Evolutionary conservation across 1,140 invertebrate genomes (phyloP).

Genomic region (Drosophila oshimai): DNA sequence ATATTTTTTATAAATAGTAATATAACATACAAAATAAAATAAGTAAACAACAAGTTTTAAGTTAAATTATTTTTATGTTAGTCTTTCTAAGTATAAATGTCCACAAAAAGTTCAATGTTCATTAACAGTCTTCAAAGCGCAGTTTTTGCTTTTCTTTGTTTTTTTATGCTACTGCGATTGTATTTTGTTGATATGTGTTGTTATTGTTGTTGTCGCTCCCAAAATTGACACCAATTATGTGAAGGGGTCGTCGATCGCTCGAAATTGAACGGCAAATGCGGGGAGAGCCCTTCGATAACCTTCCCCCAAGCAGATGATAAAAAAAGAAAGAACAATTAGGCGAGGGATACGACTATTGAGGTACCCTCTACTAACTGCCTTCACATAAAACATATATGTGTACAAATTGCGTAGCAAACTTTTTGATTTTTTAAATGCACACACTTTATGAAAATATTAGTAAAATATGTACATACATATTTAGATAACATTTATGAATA

Average conservation of each 20-base stretch:
- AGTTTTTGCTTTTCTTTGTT: background rate
- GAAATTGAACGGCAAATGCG: constrained; percentile 28
- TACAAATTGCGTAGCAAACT: too few relatives aligned
- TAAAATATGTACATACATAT: too few relatives aligned
- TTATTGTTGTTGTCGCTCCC: constrained; percentile 2
- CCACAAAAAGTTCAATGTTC: background rate
- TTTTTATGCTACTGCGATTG: background rate
- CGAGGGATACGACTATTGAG: too few relatives aligned
- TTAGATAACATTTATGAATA: too few relatives aligned
- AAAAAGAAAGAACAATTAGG: background rate
- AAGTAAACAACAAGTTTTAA: background rate
- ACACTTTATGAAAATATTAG: too few relatives aligned
- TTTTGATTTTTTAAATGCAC: too few relatives aligned
- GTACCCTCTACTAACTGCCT: background rate
- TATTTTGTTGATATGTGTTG: background rate
- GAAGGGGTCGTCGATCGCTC: constrained; percentile 40
- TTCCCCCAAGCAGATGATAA: constrained; percentile 31
- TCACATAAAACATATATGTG: background rate
- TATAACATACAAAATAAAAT: too few relatives aligned
- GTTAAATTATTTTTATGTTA: background rate
- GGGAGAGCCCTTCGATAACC: constrained; percentile 53
- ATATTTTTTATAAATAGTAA: too few relatives aligned
- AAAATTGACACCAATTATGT: constrained; percentile 70
- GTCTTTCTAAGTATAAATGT: too few relatives aligned
- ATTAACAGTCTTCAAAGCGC: constrained; percentile 11